These are phyloP conservation scores for Gavialis gangeticus DNA, from an alignment of 2,113 vertebrate species.

Conservation along the genomic window DNA sequence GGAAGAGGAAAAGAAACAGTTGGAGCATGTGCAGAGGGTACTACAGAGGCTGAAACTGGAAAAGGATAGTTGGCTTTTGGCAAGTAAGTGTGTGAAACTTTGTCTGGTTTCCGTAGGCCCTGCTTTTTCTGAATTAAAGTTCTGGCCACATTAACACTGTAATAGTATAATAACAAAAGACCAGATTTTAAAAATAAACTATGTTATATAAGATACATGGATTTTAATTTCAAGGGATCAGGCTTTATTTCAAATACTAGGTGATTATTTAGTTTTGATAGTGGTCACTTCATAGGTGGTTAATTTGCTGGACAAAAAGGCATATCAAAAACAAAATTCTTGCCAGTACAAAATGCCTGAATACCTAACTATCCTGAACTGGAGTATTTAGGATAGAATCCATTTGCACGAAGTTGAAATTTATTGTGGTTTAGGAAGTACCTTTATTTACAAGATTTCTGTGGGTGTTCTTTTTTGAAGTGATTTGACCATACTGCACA, in stretches of 20 bases:
- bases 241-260: not conserved
- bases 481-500: not conserved
- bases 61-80: constrained; percentile 98
- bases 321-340: not conserved
- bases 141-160: not conserved
- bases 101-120: not conserved
- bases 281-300: not conserved
- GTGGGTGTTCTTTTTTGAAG: not conserved
- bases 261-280: not conserved
- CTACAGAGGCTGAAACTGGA: constrained; percentile 95
- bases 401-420: not conserved
- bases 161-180: not conserved
- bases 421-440: not conserved
- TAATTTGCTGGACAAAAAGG: not conserved
- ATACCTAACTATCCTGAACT: too few relatives aligned
- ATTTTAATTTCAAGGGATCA: not conserved
- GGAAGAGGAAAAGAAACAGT: constrained; percentile 98
- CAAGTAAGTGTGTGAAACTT: constrained; percentile 86
- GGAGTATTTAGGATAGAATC: not conserved
- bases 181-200: not conserved
- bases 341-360: not conserved
- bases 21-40: constrained; percentile 95
- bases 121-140: not conserved
- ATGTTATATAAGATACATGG: not conserved
- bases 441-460: not conserved